Evolutionary conservation across 23 tunicate species (phyloP), one percentile per base, ranked within the genome.

Genomic region (Trididemnum miniatum): DNA sequence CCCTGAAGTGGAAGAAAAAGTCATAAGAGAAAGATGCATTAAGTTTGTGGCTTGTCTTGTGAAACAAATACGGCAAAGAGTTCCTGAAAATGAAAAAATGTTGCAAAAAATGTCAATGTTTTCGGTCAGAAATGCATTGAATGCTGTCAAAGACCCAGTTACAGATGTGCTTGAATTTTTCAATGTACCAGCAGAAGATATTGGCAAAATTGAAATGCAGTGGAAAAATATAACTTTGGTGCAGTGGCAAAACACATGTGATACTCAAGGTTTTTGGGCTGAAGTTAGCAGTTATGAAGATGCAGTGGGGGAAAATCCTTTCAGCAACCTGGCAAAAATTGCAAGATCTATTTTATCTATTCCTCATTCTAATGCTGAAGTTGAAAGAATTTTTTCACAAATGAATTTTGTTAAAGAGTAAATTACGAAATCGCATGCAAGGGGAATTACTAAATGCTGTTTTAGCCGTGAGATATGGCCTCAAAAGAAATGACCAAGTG

Each of bases 281-380:
- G 69, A 62, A 15, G 69, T 62, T 23, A 18, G 28, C 28, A 62
- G 4, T 20, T 62, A 62, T 62, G 69, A 18, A 62, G 27, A 62
- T 62, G 69, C 69, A 18, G 23, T 20, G 25, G 69, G 69, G 23
- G 25, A 18, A 18, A 62, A 62, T 62, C 69, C 69, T 23, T 62
- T 62, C 27, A 20, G 23, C 25, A 27, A 62, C 4, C 23, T 62
- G 69, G 24, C 69, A 62, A 18, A 18, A 7, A 4, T 62, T 62
- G 69, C 69, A 20, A 62, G 69, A 62, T 18, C 7, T 4, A 23
- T 62, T 23, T 23, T 62, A 62, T 15, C 69, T 27, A 62, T 62
- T 18, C 69, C 69, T 4, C 69, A 62, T 27, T 23, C 69, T 15
- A 62, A 62, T 62, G 69, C 69, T 15, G 69, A 62, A 62, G 69